Evolutionary conservation across 2,888 invertebrate species (phyloP), one percentile per base, ranked within the genome.

Genomic region (Brenthis ino): DNA sequence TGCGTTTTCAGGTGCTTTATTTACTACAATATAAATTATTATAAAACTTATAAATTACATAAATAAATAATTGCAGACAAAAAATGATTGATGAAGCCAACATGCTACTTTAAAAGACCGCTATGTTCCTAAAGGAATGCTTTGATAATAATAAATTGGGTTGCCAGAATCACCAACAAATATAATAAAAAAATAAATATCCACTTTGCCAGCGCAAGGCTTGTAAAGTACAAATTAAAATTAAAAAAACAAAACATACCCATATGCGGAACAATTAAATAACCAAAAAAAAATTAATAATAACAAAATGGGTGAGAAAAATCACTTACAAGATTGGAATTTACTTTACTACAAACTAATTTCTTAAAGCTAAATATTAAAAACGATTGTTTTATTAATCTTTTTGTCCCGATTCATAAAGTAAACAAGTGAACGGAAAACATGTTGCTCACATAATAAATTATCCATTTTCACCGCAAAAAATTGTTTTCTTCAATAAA

Each of bases 1-100:
- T 16, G 20, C 50, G 28, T 51, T 67, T 69, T 70, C 51, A n/a
- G 33, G 51, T 68, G 68, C 84, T 90, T 91, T 89, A 90, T 85
- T 91, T 76, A 84, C 84, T 89, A 87, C 79, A 83, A 82, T 87
- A 90, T 90, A 91, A 89, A 90, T 91, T 86, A 89, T 84, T 85
- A 89, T 83, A 86, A 90, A 89, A 86, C 85, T 80, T 86, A 86
- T 85, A 88, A 85, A 87, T 89, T 85, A 88, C 80, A 85, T 84
- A 82, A 91, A 91, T 91, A 91, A 90, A 91, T 91, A 89, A 86
- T 84, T 78, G 80, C 82, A 82, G 85, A 84, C 79, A 87, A 82
- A 79, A 76, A 86, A 71, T 64, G 57, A 70, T 67, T 66, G 54
- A 58, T 16, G 20, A 58, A 54, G 33, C 58, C 57, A 61, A 55